A percentile compares a stretch with the other conserved stretches of the same genome.
Conservation (phyloP, 2,888 invertebrate species). For the Tenthredo scrophulariae region DNA sequence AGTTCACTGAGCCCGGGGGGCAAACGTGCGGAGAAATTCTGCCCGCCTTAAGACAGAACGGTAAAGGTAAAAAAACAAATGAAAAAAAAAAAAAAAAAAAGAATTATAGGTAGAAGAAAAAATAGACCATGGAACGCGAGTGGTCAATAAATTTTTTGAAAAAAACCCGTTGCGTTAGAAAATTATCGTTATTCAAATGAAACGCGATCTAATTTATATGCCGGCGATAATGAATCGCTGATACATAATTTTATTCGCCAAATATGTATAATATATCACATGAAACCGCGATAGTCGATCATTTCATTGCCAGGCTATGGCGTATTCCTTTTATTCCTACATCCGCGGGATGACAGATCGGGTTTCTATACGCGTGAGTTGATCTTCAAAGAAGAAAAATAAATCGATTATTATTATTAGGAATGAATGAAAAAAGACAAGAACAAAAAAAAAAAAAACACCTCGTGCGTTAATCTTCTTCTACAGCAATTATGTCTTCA, state of each 20-base stretch:
- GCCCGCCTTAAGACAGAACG: constrained; percentile 32
- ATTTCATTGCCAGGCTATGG: not conserved
- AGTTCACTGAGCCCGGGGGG: constrained; percentile 47
- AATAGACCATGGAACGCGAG: not conserved
- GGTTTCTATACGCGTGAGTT: constrained; percentile 10
- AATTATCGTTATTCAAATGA: constrained; percentile 35
- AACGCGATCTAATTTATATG: not conserved
- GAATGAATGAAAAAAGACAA: not conserved
- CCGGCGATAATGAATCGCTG: not conserved
- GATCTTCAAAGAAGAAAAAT: not conserved
- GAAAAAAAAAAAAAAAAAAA: not conserved
- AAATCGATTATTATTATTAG: constrained; percentile 13
- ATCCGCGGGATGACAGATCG: constrained; percentile 19
- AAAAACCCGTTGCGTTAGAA: constrained; percentile 32
- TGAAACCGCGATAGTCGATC: not conserved
- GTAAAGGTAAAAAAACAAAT: constrained; percentile 1
- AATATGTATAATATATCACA: not conserved
- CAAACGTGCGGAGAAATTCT: constrained; percentile 44
- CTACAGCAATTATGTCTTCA: constrained; percentile 1
- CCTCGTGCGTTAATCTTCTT: constrained; percentile 6
- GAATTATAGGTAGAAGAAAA: not conserved
- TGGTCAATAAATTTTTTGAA: constrained; percentile 19
- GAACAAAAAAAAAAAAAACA: not conserved
- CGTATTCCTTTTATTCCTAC: not conserved
- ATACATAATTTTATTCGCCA: constrained; percentile 2